Base-by-base conservation (phyloP, 1,140 invertebrate species). In the Heliothis virescens region DNA sequence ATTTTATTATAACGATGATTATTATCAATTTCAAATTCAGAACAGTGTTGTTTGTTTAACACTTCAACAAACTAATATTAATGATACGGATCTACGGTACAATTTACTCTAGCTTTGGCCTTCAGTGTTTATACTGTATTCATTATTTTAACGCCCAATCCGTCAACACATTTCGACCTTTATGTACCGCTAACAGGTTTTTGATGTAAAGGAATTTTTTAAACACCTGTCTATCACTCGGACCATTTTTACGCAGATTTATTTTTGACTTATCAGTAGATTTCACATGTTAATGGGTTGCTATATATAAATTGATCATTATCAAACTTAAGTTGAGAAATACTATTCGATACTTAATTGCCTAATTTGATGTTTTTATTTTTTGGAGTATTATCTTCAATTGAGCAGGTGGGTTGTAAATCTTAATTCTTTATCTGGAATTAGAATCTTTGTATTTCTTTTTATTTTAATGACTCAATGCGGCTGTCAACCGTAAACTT, bases 371-470 rank as follows among this genome's bases (percentile, higher is more conserved):
- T 18, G 55, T 13, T 21, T 18, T 57, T 57, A 53, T 53, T 53
- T n/a, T 53, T n/a, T 53, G 1, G 16, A 53, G 15, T n/a, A n/a
- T n/a, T 53, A 15, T 57, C 16, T 57, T 21, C 16, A 47, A 60
- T 60, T 60, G 26, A n/a, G 26, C 1, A 11, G 12, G 13, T 60
- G 41, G 55, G 9, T 47, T 29, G 4, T 63, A 63, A 63, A 63
- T 41, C 34, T 1, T 63, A 29, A 12, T 63, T 16, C 4, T 13
- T 62, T 34, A 34, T 34, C 60, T n/a, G 7, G 34, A 15, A 47
- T 15, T 47, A 34, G 16, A 63, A 41, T 63, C 29, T 62, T 63
- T 34, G 60, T 63, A 63, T 63, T 63, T 41, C 9, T 41, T 41
- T 63, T 29, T 13, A 41, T 57, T 5, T 57, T 57, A 57, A 18